Base-by-base conservation (phyloP, 2,888 invertebrate genomes). In the Tupiocoris notatus region DNA sequence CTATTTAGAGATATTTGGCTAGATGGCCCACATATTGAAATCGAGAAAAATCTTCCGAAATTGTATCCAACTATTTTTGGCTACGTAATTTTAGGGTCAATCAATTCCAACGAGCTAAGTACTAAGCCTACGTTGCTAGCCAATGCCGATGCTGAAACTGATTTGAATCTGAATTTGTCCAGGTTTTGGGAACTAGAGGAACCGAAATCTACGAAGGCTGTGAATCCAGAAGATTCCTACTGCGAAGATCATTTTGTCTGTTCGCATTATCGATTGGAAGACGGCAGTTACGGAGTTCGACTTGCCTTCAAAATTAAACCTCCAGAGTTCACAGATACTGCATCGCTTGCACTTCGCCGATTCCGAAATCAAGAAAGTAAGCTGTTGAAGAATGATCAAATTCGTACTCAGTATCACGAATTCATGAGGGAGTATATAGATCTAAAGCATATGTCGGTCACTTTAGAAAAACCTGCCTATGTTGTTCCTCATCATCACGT, bases 11-110 rank as follows among this genome's bases (percentile, higher is more conserved):
- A 71, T 17, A 2, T 71, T 61, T 58, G 59, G 71, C 24, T 61
- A 6, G 71, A 61, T 12, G 25, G 25, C n/a, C 61, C 61, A 2
- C n/a, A n/a, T n/a, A 24, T 71, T 23, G 25, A 24, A 25, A 21
- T 71, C 3, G 23, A 22, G 1, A 9, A 21, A 17, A 61, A 25
- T 24, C 2, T 1, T 17, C 71, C 71, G n/a, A 71, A 21, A 25
- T 25, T 71, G 16, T 61, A 61, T 22, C 59, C 59, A 2, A 61
- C 71, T 12, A 56, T 61, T 71, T 71, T 71, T 17, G 71, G 71
- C 16, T 24, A 71, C 59, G 56, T 71, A 6, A 24, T 71, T 9
- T 61, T 71, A 2, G 71, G 71, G n/a, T 17, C 20, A 61, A 61
- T 58, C 20, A 22, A 17, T 2, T 3, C 24, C 6, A 16, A 61